Evolutionary conservation across 2,888 invertebrate genomes (phyloP), one percentile per base, ranked within the genome.

Genomic region (Zelleria hepariella): DNA sequence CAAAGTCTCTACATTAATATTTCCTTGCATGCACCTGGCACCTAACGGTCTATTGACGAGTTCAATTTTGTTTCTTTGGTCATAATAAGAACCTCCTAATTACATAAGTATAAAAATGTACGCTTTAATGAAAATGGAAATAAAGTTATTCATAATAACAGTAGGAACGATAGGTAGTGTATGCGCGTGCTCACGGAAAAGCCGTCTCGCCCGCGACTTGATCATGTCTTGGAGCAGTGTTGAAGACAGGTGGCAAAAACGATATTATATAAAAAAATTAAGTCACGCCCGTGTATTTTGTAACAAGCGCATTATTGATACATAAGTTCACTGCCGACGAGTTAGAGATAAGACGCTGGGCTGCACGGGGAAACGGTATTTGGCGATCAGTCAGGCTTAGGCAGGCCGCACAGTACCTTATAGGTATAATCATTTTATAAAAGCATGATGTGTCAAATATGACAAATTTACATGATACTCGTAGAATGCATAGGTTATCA

Each of bases 101-200:
- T 73, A 73, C 72, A n/a, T 86, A 86, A 86, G 82, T 77, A 87
- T 86, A 86, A 87, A 80, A 87, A 85, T 86, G 85, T 88, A 88
- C 88, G 88, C 88, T 87, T 88, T 88, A 88, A 88, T 81, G 85
- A 87, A 53, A 86, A 85, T 86, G 82, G 78, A 76, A 66, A 80
- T 82, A 86, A 85, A 4, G 75, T 79, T 79, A 86, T 73, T 82
- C 77, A 73, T n/a, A n/a, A n/a, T 84, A 82, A 78, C 85, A 86
- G 81, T 85, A 86, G 84, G 73, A 82, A 52, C 23, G 18, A 24
- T 52, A 48, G 52, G 60, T 56, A 51, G 57, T 71, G 70, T 79
- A 76, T 77, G 77, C 77, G 79, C 78, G 81, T 79, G 82, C 74
- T 74, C 2, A 15, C 73, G 80, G 80, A 71, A 72, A 54, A 21